These are phyloP conservation scores for Lutjanus argentimaculatus DNA, from an alignment of 2,797 vertebrate genomes.

Conservation along the genomic window DNA sequence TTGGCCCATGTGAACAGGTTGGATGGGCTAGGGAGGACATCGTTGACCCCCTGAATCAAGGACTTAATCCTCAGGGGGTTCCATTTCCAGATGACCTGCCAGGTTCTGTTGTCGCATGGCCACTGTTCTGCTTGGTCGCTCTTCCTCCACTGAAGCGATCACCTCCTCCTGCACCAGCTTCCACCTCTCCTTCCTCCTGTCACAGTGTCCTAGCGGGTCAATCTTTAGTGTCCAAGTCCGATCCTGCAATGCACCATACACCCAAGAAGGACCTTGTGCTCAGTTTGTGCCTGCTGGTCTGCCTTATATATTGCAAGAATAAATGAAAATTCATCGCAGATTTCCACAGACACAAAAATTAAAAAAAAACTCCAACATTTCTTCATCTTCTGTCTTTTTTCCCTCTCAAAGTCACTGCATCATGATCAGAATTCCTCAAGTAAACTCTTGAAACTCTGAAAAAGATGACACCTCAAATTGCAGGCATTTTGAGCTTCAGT, in stretches of 20 bases:
- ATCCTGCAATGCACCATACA: neutral
- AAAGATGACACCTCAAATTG: neutral
- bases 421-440: neutral
- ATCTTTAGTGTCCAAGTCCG: neutral
- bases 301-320: neutral
- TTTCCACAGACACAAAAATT: neutral
- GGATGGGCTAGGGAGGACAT: neutral
- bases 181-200: neutral
- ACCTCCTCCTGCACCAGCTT: slow-evolving; percentile 8
- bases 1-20: neutral
- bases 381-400: too few relatives aligned
- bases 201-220: neutral
- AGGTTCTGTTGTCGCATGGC: neutral
- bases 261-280: neutral
- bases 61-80: neutral
- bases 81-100: slow-evolving; percentile 5
- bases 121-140: neutral
- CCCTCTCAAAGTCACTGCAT: neutral
- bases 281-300: neutral
- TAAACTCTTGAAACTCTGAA: neutral
- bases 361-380: neutral
- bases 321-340: neutral
- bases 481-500: neutral
- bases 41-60: neutral
- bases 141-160: neutral